Percentiles rank a stretch among this genome's conserved stretches.
Conservation (phyloP, 37 sponge, comb jelly and placozoan species). For the Cladorhizidae sp. region DNA sequence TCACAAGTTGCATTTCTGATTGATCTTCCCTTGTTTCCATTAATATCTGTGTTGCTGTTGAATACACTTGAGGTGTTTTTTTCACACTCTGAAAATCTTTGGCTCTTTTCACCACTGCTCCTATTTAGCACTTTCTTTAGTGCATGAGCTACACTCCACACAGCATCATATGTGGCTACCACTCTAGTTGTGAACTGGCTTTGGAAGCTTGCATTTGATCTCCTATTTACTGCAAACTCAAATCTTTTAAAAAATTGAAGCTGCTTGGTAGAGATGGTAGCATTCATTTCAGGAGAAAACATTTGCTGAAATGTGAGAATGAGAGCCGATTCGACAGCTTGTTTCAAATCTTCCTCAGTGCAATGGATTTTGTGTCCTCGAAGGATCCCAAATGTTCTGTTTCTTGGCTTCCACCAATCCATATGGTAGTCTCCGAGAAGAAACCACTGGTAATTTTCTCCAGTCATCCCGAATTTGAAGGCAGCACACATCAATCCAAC, state of each 20-base stretch:
- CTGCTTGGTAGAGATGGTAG: not conserved
- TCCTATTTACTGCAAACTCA: not conserved
- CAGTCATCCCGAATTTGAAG: slow-evolving; percentile 1
- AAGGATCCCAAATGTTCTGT: not conserved
- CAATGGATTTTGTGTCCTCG: not conserved
- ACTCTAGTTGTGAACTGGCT: not conserved
- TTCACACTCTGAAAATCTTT: not conserved
- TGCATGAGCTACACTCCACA: slow-evolving; percentile 24
- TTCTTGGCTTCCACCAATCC: slow-evolving; percentile 19
- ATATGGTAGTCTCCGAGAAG: slow-evolving; percentile 11
- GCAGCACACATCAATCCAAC: slow-evolving; percentile 21
- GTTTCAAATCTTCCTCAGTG: not conserved
- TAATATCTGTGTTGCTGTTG: not conserved
- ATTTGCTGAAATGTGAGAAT: not conserved
- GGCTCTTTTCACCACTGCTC: too few species aligned
- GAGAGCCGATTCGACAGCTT: slow-evolving; percentile 17
- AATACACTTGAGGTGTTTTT: too few species aligned
- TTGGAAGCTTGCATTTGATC: not conserved
- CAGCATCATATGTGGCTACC: slow-evolving; percentile 29
- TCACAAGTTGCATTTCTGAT: not conserved
- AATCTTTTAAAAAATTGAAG: not conserved
- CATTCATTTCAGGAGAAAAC: not conserved
- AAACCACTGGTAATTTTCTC: slow-evolving; percentile 11
- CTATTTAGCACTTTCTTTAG: not conserved
- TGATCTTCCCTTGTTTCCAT: not conserved